Conservation (phyloP, 2,113 vertebrate genomes). For the Tetraodon nigroviridis region DNA sequence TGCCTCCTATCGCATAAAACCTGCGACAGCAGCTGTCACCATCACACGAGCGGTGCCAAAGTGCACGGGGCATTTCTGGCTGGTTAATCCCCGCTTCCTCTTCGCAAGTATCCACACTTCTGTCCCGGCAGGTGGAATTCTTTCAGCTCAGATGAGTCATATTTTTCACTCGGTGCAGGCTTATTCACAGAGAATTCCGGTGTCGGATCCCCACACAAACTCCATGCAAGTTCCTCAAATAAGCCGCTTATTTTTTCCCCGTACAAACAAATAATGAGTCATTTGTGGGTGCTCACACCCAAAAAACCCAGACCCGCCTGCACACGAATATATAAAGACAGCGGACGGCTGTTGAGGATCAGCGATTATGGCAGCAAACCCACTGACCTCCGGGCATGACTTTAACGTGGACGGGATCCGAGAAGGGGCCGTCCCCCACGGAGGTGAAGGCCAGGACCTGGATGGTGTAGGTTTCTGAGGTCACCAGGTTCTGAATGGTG, state of each 20-base stretch:
- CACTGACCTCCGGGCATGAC: constrained; percentile 92
- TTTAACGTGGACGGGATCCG: constrained; percentile 93
- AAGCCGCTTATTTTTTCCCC: constrained; percentile 19
- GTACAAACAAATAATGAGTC: constrained; percentile 20
- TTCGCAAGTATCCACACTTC: constrained; percentile 31
- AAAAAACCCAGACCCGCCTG: constrained; percentile 5
- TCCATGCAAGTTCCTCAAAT: constrained; percentile 28
- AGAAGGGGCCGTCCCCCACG: constrained; percentile 93
- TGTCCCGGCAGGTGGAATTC: constrained; percentile 32
- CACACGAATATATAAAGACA: constrained; percentile 18
- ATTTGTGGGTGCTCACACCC: constrained; percentile 17
- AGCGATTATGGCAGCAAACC: constrained; percentile 1
- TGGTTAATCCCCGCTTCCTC: constrained; percentile 43
- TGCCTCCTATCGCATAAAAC: constrained; percentile 38
- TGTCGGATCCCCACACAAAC: constrained; percentile 18
- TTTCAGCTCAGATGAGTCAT: constrained; percentile 28
- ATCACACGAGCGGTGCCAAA: constrained; percentile 20
- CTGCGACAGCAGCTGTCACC: constrained; percentile 30
- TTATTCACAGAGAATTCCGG: constrained; percentile 18
- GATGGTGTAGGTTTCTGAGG: constrained; percentile 91
- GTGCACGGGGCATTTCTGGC: constrained; percentile 23
- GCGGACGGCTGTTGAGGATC: constrained; percentile 7
- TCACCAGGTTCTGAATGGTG: constrained; percentile 86
- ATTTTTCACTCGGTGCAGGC: constrained; percentile 40
- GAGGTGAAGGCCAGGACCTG: constrained; percentile 95